phyloP scores from a whole-genome alignment of 1,140 invertebrate species.

The Dreissena polymorpha region DNA sequence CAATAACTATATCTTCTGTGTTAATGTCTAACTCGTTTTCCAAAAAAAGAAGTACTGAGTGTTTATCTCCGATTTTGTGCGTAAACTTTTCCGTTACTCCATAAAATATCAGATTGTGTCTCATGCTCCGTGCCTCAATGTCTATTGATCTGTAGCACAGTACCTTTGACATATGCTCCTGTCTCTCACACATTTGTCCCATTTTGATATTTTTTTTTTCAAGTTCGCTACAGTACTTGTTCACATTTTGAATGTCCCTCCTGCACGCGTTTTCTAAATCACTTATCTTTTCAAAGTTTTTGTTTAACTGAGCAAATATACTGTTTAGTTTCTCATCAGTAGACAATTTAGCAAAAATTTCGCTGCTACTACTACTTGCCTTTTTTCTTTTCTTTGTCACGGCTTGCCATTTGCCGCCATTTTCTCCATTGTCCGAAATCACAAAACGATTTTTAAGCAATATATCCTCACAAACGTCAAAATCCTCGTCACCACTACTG shows the following conservation, averaged over 20 bases:
- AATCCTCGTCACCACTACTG: too few species aligned
- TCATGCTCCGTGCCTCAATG: conserved; percentile 20
- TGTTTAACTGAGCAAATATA: conserved; percentile 17
- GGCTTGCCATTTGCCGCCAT: not conserved
- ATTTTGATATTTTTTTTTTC: not conserved
- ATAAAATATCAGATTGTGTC: conserved; percentile 35
- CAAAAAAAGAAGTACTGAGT: conserved; percentile 1
- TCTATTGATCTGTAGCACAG: conserved; percentile 25
- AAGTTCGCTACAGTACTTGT: not conserved
- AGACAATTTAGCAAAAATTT: not conserved
- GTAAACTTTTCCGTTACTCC: conserved; percentile 1
- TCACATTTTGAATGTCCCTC: conserved; percentile 12
- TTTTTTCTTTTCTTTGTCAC: conserved; percentile 39
- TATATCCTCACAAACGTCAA: too few species aligned
- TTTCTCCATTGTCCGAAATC: not conserved
- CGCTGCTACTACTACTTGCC: not conserved
- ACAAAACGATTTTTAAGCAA: not conserved
- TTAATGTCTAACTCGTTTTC: conserved; percentile 12
- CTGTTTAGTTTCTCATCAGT: conserved; percentile 13
- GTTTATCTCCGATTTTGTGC: not conserved
- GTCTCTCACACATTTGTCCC: not conserved
- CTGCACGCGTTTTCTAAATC: not conserved
- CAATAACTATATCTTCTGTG: not conserved
- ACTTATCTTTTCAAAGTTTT: conserved; percentile 24
- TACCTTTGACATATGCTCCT: not conserved